Percentiles rank a stretch among this genome's conserved stretches.
phyloP scores from a whole-genome alignment of 1,140 invertebrate genomes.

The Ips typographus region DNA sequence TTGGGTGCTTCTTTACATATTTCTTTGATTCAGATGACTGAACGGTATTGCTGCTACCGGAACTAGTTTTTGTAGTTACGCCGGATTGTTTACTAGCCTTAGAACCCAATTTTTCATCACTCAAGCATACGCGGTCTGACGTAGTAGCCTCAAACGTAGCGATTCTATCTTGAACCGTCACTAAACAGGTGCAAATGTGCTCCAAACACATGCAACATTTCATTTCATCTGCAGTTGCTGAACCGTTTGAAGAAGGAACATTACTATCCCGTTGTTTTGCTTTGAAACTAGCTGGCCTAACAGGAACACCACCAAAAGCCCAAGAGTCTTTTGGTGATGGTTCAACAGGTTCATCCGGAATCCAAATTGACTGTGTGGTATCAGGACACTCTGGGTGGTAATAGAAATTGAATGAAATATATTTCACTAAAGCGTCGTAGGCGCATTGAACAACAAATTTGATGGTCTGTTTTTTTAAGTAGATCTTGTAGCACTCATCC shows the following conservation, averaged over 20 bases:
- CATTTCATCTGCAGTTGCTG: background rate
- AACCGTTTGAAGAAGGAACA: background rate
- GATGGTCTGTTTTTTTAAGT: conserved; percentile 27
- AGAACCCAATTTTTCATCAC: conserved; percentile 1
- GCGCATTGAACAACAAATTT: conserved; percentile 29
- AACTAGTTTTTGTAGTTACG: background rate
- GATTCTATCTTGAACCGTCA: background rate
- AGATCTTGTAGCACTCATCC: conserved; percentile 25
- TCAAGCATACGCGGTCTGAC: background rate
- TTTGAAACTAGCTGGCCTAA: conserved; percentile 6
- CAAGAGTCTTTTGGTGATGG: conserved; percentile 33
- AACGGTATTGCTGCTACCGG: background rate
- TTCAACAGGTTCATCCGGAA: conserved; percentile 15
- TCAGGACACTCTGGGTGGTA: conserved; percentile 20
- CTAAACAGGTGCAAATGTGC: conserved; percentile 6
- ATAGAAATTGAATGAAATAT: conserved; percentile 20
- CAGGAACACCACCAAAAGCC: conserved; percentile 16
- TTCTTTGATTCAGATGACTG: background rate
- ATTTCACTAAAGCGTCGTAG: conserved; percentile 27
- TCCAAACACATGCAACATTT: conserved; percentile 7
- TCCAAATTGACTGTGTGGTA: conserved; percentile 8
- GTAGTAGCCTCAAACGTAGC: background rate
- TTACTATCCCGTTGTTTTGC: background rate
- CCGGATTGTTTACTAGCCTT: background rate
- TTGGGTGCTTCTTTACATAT: conserved; percentile 2